Evolutionary conservation across 2,888 invertebrate genomes (phyloP), one percentile per base, ranked within the genome.

Genomic region (Himalopsyche tibetana): DNA sequence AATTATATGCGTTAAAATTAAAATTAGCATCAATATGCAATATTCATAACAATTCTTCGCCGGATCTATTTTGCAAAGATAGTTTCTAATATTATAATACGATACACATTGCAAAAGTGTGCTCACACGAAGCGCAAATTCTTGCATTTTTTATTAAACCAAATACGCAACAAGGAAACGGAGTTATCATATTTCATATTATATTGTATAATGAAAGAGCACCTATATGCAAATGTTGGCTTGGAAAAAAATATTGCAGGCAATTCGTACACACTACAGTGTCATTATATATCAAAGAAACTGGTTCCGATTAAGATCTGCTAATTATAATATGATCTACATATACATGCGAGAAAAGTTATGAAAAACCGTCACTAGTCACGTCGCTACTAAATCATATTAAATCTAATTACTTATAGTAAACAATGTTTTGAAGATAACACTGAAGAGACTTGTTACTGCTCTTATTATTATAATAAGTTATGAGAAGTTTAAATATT

Each of bases 301-400:
- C 87, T 87, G 55, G 88, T 84, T 55, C 9, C 56, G 88, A 88
- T 87, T 84, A 74, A 17, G 80, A 87, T 88, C 88, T 87, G 28
- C 83, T 87, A 87, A 88, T 88, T 88, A 88, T 85, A 87, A 87
- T 84, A 36, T 15, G 74, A 74, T 74, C 28, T 74, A 45, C 80
- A 85, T 88, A 84, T 87, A 81, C 86, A 86, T 87, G 86, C 86
- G 83, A 86, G 86, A 45, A 15, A 38, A 74, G 38, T 38, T 36
- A 74, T 74, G 74, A 19, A 36, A 19, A 19, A 74, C 38, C 12
- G 12, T 74, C 74, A 36, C 74, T 36, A 74, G 74, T 36, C 4
- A n/a, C n/a, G 28, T 36, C 9, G 36, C 74, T 36, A 51, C 51
- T 51, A 51, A 51, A 51, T 51, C 51, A 51, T 15, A 51, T 51